Conservation (phyloP, 2,888 invertebrate species). For the Drosophila macrospina region DNA sequence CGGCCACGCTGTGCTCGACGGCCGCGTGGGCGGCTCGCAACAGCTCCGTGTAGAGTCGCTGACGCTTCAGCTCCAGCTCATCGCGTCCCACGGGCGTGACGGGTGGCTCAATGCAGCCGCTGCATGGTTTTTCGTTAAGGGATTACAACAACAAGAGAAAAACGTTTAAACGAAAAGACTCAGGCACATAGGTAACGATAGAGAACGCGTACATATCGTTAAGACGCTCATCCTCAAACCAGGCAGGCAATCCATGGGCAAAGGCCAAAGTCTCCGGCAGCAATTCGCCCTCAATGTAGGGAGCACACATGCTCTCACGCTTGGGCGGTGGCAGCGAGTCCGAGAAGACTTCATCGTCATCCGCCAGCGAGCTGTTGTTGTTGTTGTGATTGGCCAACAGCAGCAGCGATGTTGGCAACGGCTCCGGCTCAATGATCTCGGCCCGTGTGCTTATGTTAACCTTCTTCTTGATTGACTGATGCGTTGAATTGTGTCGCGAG, state of each 20-base stretch:
- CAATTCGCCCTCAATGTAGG: conserved; percentile 85
- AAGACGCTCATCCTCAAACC: conserved; percentile 86
- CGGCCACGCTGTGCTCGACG: conserved; percentile 89
- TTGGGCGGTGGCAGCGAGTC: conserved; percentile 86
- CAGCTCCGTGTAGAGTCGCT: conserved; percentile 92
- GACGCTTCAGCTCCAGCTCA: conserved; percentile 91
- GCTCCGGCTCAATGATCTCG: conserved; percentile 84
- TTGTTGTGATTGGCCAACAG: conserved; percentile 59
- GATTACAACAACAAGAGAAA: conserved; percentile 27
- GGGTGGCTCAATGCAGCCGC: conserved; percentile 86
- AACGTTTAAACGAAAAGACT: not conserved
- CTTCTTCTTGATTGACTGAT: conserved; percentile 84
- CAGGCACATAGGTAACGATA: conserved; percentile 32
- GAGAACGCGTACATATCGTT: conserved; percentile 81
- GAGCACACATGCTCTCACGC: conserved; percentile 86
- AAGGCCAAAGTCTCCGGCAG: conserved; percentile 70
- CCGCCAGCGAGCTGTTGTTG: conserved; percentile 69
- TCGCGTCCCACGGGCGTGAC: conserved; percentile 92
- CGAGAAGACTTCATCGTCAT: conserved; percentile 89
- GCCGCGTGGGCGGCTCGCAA: conserved; percentile 90
- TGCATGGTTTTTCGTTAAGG: conserved; percentile 10
- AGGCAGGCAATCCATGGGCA: conserved; percentile 85
- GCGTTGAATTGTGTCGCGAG: conserved; percentile 84
- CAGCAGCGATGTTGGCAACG: conserved; percentile 62
- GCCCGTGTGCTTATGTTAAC: conserved; percentile 84